phyloP scores from a whole-genome alignment of 2,797 vertebrate genomes.

The Threskiornis aethiopicus region DNA sequence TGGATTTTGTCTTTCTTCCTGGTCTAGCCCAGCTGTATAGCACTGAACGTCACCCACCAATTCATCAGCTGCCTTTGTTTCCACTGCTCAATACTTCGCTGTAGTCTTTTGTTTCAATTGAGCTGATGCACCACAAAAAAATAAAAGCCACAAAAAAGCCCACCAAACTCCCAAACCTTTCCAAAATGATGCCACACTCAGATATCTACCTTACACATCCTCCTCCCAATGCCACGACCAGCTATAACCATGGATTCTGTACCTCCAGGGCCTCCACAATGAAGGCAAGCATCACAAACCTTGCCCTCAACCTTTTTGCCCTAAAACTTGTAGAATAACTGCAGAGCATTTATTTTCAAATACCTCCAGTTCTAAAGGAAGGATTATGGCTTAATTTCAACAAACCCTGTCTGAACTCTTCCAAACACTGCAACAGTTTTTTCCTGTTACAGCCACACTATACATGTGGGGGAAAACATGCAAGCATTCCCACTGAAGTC shows the following conservation, averaged over 20 bases:
- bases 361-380: not conserved
- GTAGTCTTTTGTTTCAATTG: not conserved
- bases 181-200: not conserved
- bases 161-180: not conserved
- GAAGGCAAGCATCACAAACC: not conserved
- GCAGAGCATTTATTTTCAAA: not conserved
- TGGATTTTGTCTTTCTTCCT: not conserved
- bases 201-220: not conserved
- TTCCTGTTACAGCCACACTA: not conserved
- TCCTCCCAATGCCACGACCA: not conserved
- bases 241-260: not conserved
- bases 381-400: not conserved
- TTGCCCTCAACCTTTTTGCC: not conserved
- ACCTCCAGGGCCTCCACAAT: not conserved
- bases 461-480: fast-evolving
- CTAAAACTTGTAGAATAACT: not conserved
- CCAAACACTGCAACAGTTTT: not conserved
- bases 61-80: not conserved
- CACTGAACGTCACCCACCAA: not conserved
- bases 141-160: not conserved
- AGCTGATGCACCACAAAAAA: not conserved
- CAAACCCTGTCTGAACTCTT: not conserved
- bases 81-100: not conserved
- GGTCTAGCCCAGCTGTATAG: not conserved
- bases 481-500: not conserved